A percentile compares a stretch with the other conserved stretches of the same genome.
phyloP scores from a whole-genome alignment of 2,888 invertebrate genomes.

The Leptopilina myrica region DNA sequence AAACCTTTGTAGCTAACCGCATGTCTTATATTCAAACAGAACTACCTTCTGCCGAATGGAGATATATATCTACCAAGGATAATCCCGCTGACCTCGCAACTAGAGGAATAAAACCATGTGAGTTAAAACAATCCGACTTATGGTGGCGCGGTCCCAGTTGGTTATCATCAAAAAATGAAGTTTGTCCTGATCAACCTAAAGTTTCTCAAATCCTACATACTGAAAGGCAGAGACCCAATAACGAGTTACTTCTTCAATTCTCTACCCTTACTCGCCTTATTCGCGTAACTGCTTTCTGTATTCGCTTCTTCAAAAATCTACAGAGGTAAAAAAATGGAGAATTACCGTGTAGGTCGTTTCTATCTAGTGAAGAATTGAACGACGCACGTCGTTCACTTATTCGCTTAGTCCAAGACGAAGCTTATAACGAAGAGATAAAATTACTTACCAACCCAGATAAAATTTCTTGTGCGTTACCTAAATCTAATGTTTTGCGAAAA shows the following conservation, averaged over 20 bases:
- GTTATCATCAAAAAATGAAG: too few relatives aligned
- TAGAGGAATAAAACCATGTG: too few relatives aligned
- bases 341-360: neutral
- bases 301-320: neutral
- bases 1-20: too few relatives aligned
- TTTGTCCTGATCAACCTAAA: neutral
- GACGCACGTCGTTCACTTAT: neutral
- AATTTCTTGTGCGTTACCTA: neutral
- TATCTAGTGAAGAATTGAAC: neutral
- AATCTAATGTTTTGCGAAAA: neutral
- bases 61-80: too few relatives aligned
- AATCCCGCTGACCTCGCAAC: too few relatives aligned
- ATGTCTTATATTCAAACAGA: too few relatives aligned
- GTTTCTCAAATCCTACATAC: neutral
- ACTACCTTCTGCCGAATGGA: too few relatives aligned
- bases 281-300: conserved; percentile 4
- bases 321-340: neutral
- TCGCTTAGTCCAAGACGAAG: neutral
- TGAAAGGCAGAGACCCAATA: neutral
- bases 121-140: too few relatives aligned
- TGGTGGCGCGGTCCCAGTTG: too few relatives aligned
- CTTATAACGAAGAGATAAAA: neutral
- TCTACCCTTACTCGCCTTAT: conserved; percentile 1
- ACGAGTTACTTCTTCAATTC: neutral
- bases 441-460: neutral